A percentile compares a stretch with the other conserved stretches of the same genome.
These are phyloP conservation scores for Shargacucullia verbasci DNA, from an alignment of 2,888 invertebrate species.

Conservation along the genomic window DNA sequence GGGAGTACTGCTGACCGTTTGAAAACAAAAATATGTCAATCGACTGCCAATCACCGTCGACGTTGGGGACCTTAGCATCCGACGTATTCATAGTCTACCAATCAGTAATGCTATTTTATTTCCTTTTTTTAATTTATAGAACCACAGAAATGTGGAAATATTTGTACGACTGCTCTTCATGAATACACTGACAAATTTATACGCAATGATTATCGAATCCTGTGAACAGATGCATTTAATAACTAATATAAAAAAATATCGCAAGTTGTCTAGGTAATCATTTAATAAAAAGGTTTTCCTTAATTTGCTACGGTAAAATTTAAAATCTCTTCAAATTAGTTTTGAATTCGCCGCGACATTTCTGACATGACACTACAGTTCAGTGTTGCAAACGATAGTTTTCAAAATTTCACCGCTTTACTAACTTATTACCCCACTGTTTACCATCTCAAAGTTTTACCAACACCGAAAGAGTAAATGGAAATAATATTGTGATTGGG, in stretches of 20 bases:
- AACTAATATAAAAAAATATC: constrained; percentile 12
- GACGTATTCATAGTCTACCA: constrained; percentile 34
- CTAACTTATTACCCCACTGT: no score
- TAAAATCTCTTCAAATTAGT: constrained; percentile 15
- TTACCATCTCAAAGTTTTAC: no score
- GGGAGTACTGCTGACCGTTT: constrained; percentile 77
- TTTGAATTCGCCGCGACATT: constrained; percentile 49
- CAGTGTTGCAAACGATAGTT: constrained; percentile 11
- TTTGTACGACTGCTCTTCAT: constrained; percentile 1
- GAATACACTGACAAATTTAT: constrained; percentile 26
- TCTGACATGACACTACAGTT: constrained; percentile 27
- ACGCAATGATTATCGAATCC: neutral
- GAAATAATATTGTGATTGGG: no score
- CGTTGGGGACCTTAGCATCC: constrained; percentile 56
- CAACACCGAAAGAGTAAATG: no score
- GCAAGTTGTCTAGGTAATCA: constrained; percentile 18
- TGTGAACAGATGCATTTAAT: constrained; percentile 4
- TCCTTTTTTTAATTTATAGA: neutral
- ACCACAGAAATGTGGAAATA: constrained; percentile 9
- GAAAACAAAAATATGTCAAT: constrained; percentile 79
- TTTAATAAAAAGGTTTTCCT: constrained; percentile 26
- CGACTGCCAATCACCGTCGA: constrained; percentile 55
- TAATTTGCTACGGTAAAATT: constrained; percentile 32
- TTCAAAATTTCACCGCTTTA: neutral
- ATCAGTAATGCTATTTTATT: neutral